Base-by-base conservation (phyloP, 2,888 invertebrate genomes). In the Philereme transversata region DNA sequence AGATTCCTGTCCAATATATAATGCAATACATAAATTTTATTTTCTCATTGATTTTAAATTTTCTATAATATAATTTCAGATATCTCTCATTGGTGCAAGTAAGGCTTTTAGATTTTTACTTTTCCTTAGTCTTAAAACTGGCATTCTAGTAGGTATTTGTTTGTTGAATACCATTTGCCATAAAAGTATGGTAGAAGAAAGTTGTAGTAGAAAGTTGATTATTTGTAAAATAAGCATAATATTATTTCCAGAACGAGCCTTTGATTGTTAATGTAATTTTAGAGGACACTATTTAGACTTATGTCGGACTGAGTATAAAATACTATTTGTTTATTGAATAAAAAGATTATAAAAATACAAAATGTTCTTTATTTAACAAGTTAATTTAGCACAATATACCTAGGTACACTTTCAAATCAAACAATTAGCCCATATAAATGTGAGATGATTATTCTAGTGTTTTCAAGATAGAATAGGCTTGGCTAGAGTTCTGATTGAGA, bases 221-320 rank as follows among this genome's bases (percentile, higher is more conserved):
- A 62, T 72, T 71, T 73, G 67, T 68, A 70, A 68, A 68, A 71
- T 75, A 76, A 72, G 78, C 81, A 81, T 81, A 81, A 84, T 83
- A 77, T 68, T 74, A 77, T 77, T 78, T 73, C 52, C 79, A 77
- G 79, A 77, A 76, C 63, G 77, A 77, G 76, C 76, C 75, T 81
- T 81, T 78, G 76, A 74, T 80, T 78, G 79, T 79, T 82, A 79
- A 74, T 76, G 78, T 84, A 83, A 83, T 82, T 85, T 83, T 84
- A 83, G 80, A 83, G 82, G 79, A 84, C 82, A 84, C 82, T 58
- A 84, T 78, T 76, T 76, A 75, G 77, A 80, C 78, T 76, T 76
- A 74, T 82, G 85, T 88, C 84, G 83, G 90, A 91, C 91, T 90
- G 90, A 91, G 86, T 87, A 87, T 88, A 86, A 84, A 85, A 84